Percentiles rank a stretch among this genome's conserved stretches.
These are phyloP conservation scores for Ageneiosus marmoratus DNA, from an alignment of 2,113 vertebrate species.

Conservation along the genomic window DNA sequence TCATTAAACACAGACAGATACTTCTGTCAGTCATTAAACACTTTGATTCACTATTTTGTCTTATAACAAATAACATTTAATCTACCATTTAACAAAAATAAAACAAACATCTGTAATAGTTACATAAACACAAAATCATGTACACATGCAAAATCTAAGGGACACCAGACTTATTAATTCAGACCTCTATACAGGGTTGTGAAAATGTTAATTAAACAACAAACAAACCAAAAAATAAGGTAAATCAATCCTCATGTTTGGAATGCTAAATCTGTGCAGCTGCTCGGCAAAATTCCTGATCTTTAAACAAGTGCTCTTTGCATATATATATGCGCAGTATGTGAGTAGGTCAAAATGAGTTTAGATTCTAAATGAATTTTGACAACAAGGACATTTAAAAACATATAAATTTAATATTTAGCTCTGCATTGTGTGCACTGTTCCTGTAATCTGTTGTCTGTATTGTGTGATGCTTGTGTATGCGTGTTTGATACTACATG, in stretches of 20 bases:
- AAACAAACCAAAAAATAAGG: background rate
- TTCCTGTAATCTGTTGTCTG: constrained; percentile 20
- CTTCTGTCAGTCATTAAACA: background rate
- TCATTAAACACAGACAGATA: background rate
- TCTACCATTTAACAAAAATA: background rate
- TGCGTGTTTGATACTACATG: constrained; percentile 27
- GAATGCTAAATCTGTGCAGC: background rate
- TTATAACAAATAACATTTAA: background rate
- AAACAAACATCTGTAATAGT: background rate
- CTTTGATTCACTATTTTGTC: background rate
- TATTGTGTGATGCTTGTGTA: constrained; percentile 19
- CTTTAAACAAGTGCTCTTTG: background rate
- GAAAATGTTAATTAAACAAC: background rate
- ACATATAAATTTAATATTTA: background rate
- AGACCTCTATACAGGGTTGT: background rate
- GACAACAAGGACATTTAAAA: background rate
- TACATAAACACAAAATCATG: background rate
- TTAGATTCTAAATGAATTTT: background rate
- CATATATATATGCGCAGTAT: background rate
- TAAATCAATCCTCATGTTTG: background rate
- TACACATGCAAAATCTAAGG: background rate
- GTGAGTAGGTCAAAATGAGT: background rate
- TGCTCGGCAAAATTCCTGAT: background rate
- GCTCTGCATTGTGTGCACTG: background rate
- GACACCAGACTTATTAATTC: background rate